Percentiles rank a stretch among this genome's conserved stretches.
These are phyloP conservation scores for Anodontia alba DNA, from an alignment of 2,888 invertebrate species.

Conservation along the genomic window DNA sequence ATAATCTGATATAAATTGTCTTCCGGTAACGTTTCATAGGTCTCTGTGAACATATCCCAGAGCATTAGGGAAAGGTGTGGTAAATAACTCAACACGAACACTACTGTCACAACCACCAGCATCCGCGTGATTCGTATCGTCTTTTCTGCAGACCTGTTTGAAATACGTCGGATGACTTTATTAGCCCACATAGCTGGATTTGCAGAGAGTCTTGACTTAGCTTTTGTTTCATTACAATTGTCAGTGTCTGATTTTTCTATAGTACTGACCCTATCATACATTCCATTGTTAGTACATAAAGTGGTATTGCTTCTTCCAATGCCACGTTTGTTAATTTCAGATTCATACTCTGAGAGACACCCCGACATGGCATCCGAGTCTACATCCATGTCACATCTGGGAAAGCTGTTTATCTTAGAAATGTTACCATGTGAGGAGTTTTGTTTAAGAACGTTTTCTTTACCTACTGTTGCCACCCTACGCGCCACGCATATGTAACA, in stretches of 20 bases:
- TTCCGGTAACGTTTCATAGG: constrained; percentile 33
- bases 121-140: constrained; percentile 58
- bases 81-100: constrained; percentile 50
- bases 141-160: constrained; percentile 41
- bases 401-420: background rate
- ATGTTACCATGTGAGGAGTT: constrained; percentile 16
- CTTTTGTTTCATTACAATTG: background rate
- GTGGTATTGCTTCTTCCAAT: background rate
- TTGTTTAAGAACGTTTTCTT: constrained; percentile 38
- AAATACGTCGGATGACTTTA: constrained; percentile 39
- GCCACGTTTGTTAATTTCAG: background rate
- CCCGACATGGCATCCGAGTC: background rate
- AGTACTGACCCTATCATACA: background rate
- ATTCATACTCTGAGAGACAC: background rate
- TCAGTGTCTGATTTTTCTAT: background rate
- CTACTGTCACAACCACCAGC: constrained; percentile 51
- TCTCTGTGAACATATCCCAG: constrained; percentile 39
- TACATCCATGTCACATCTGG: background rate
- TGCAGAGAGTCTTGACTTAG: constrained; percentile 20
- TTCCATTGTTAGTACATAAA: background rate
- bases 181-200: constrained; percentile 35
- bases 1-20: constrained; percentile 54
- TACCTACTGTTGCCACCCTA: constrained; percentile 51
- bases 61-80: constrained; percentile 51
- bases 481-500: constrained; percentile 53